Evolutionary conservation across 1,140 invertebrate species (phyloP), one percentile per base, ranked within the genome.

Genomic region (Heliothis virescens): DNA sequence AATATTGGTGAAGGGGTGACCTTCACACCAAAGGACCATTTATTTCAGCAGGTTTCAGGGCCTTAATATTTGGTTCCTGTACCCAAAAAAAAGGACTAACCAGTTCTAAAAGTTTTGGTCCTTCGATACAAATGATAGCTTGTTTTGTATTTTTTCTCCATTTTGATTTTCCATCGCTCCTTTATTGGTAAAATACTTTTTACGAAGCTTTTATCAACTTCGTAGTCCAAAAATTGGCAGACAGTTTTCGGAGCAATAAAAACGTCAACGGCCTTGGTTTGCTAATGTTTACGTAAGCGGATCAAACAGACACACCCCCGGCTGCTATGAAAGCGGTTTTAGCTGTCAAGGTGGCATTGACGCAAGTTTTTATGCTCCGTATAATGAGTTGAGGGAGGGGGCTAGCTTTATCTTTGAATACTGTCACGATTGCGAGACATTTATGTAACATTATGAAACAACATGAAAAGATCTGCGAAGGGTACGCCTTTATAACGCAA

Each of bases 281-380:
- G 16, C 18, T 48, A 18, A 3, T 67, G 41, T 67, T 67, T 67
- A 67, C 63, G 63, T 65, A 65, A 65, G 34, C 15, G 62, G 1
- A 16, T 16, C 41, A 65, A n/a, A 65, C 34, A 2, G 63, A 67
- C 63, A 67, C 63, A 67, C 63, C 63, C 63, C 63, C 63, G 34
- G 48, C 41, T 67, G 16, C 48, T 67, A 67, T 67, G 63, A 67
- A 67, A 67, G 63, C 63, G 18, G 63, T 67, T 67, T 48, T 67
- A 67, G 41, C 63, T 48, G 63, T 21, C 63, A 67, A 67, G 63
- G 63, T 67, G 63, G 48, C 63, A 48, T 67, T 67, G 63, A 48
- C 41, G 63, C 63, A 48, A 67, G 34, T 48, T 67, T 62, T 67
- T 67, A 12, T 67, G n/a, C 18, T 67, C 18, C 63, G 63, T 21